Evolutionary conservation across 2,797 vertebrate species (phyloP).

Genomic region (Myotis pilosus): DNA sequence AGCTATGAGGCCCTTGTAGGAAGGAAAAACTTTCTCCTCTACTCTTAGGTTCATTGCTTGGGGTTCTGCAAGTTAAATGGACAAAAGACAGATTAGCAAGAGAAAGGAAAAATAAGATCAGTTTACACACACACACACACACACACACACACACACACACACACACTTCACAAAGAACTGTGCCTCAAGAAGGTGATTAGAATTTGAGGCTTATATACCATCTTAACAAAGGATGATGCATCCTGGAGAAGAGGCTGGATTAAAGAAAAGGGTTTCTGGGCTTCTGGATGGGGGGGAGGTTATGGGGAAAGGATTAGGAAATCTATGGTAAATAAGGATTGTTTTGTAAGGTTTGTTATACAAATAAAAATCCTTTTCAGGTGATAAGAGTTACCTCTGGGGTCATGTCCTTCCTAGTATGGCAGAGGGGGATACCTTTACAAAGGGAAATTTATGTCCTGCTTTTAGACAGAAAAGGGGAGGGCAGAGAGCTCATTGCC

Average conservation of each 20-base stretch:
- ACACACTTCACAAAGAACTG: background rate
- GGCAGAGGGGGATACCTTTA: background rate
- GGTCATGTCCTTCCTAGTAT: background rate
- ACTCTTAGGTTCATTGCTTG: background rate
- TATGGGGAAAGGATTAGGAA: background rate
- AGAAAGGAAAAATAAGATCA: background rate
- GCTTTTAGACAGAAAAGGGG: background rate
- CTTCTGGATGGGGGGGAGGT: background rate
- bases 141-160: too few species aligned
- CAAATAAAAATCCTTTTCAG: background rate
- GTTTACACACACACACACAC: background rate
- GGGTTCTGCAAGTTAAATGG: background rate
- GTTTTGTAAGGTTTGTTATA: background rate
- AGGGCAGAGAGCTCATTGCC: background rate
- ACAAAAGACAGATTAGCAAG: background rate
- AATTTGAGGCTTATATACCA: background rate
- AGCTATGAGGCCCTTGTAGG: background rate
- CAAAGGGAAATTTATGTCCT: background rate
- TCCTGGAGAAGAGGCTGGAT: background rate
- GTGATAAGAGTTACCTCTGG: background rate
- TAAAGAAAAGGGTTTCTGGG: background rate
- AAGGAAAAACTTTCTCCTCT: background rate
- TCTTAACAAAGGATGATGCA: background rate
- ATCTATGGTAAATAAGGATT: background rate
- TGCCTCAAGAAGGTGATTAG: background rate